Percentiles rank a stretch among this genome's conserved stretches.
These are phyloP conservation scores for Caranx melampygus DNA, from an alignment of 2,113 vertebrate genomes.

Conservation along the genomic window DNA sequence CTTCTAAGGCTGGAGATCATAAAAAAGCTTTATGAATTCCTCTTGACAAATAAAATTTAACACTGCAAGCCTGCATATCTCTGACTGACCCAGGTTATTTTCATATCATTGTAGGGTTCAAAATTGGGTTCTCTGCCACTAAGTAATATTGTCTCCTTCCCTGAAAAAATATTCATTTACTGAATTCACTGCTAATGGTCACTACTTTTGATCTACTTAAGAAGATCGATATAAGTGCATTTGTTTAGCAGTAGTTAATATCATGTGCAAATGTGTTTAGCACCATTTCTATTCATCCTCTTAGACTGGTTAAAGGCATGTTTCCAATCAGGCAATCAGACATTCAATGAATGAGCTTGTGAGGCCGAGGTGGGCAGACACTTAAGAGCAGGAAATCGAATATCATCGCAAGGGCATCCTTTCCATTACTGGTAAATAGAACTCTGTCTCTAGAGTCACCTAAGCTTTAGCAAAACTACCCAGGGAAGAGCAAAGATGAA, in stretches of 20 bases:
- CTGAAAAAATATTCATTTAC: slow-evolving; percentile 23
- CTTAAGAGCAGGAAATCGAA: slow-evolving; percentile 62
- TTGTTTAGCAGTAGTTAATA: slow-evolving; percentile 52
- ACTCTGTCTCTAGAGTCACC: slow-evolving; percentile 42
- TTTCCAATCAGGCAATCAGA: slow-evolving; percentile 57
- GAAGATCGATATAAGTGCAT: slow-evolving; percentile 54
- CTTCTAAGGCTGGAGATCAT: not conserved
- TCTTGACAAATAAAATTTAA: slow-evolving; percentile 4
- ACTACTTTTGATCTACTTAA: not conserved
- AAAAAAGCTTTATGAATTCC: not conserved
- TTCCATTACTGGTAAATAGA: slow-evolving; percentile 60
- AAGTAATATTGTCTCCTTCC: not conserved
- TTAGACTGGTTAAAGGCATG: slow-evolving; percentile 47
- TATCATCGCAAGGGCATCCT: slow-evolving; percentile 44
- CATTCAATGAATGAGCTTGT: slow-evolving; percentile 48
- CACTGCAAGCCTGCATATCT: not conserved
- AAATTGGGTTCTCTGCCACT: not conserved
- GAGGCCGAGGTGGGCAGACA: slow-evolving; percentile 34
- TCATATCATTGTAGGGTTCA: not conserved
- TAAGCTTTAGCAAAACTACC: slow-evolving; percentile 43
- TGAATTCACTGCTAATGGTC: slow-evolving; percentile 6
- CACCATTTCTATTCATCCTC: slow-evolving; percentile 36
- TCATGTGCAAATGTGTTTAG: slow-evolving; percentile 46
- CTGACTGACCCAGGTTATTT: not conserved
- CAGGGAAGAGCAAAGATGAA: slow-evolving; percentile 18